Conservation (phyloP, 2,113 vertebrate species). For the Anthoscopus minutus region DNA sequence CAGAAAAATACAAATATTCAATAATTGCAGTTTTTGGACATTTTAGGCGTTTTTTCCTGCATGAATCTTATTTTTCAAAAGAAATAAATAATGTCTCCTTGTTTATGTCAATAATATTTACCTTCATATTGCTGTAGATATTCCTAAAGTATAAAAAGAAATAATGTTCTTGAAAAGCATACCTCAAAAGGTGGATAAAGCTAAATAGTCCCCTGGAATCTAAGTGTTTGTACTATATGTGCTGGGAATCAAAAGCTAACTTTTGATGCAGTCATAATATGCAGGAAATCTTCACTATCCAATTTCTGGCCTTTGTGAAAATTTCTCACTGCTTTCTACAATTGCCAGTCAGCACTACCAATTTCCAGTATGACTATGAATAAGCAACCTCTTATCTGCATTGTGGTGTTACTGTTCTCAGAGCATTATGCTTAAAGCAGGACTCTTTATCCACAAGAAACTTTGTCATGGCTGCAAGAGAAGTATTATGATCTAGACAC, state of each 20-base stretch:
- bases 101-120: background rate
- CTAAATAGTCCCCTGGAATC: background rate
- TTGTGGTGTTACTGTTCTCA: background rate
- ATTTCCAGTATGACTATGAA: background rate
- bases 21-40: background rate
- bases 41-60: background rate
- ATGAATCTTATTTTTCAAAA: background rate
- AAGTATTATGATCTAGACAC: background rate
- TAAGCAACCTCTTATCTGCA: background rate
- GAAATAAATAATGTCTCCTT: background rate
- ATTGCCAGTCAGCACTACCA: background rate
- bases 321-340: background rate
- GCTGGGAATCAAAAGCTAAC: background rate
- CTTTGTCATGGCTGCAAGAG: background rate
- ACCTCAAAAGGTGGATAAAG: background rate
- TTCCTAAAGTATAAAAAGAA: background rate
- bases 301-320: background rate
- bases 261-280: background rate
- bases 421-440: background rate
- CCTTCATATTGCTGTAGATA: background rate
- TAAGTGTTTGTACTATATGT: background rate
- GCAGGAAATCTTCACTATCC: background rate
- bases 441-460: background rate
- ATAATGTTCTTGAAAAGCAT: background rate
- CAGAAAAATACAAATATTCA: background rate